A percentile compares a stretch with the other conserved stretches of the same genome.
phyloP scores from a whole-genome alignment of 1,140 invertebrate species.

The Hesperophylax magnus region DNA sequence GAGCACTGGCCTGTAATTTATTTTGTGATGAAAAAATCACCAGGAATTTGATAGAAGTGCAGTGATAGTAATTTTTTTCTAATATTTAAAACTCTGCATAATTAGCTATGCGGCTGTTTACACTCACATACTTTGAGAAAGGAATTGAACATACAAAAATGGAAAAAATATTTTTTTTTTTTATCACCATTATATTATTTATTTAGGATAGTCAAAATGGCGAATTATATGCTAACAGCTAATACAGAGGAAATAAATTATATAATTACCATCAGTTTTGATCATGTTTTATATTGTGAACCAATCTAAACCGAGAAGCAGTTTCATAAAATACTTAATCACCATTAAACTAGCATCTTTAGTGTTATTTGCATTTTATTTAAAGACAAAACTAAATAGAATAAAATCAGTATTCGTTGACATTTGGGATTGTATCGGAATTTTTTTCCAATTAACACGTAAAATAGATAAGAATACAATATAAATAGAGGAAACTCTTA shows the following conservation, averaged over 20 bases:
- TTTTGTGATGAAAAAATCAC: too few relatives aligned
- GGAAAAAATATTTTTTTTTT: neutral
- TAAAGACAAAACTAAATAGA: neutral
- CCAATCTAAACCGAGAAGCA: neutral
- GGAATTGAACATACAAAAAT: too few relatives aligned
- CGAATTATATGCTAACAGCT: neutral
- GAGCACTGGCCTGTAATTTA: too few relatives aligned
- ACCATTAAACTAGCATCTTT: constrained; percentile 19
- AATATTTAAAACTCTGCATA: neutral
- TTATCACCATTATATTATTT: neutral
- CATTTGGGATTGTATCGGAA: neutral
- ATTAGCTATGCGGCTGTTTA: neutral
- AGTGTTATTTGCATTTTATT: neutral
- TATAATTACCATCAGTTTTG: constrained; percentile 16
- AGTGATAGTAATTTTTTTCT: too few relatives aligned
- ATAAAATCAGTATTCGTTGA: constrained; percentile 1
- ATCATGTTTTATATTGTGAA: constrained; percentile 7
- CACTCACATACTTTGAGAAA: too few relatives aligned
- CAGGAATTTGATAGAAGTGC: too few relatives aligned
- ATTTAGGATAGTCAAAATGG: neutral
- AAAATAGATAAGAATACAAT: constrained; percentile 23
- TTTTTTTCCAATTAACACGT: constrained; percentile 35
- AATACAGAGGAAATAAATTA: constrained; percentile 18
- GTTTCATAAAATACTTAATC: constrained; percentile 2
- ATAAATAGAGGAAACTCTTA: too few relatives aligned